These are phyloP conservation scores for Ormyrus labotus DNA, from an alignment of 2,888 invertebrate genomes.

Conservation along the genomic window DNA sequence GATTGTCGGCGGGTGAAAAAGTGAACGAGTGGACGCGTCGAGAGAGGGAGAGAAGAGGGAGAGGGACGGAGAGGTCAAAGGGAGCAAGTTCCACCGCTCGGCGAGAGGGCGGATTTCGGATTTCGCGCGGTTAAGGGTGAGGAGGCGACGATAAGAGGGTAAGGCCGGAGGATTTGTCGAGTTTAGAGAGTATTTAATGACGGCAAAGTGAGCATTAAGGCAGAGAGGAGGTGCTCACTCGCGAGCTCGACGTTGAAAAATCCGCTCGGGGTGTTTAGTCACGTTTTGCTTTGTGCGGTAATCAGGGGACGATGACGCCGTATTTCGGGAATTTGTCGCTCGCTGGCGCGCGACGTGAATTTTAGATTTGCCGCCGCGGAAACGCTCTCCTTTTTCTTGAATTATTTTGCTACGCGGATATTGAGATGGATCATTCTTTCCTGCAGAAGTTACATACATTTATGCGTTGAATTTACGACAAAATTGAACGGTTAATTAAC, in stretches of 20 bases:
- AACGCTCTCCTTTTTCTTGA: no score
- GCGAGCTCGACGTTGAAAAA: neutral
- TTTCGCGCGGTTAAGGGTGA: neutral
- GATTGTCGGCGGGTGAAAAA: neutral
- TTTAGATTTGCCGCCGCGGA: neutral
- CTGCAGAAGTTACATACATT: no score
- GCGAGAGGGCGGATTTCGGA: constrained; percentile 1
- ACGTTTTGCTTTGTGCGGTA: constrained; percentile 25
- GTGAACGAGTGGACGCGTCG: no score
- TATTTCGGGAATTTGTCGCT: neutral
- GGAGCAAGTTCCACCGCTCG: no score
- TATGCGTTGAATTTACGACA: no score
- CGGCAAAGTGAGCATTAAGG: neutral
- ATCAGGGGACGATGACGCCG: neutral
- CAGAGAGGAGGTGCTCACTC: neutral
- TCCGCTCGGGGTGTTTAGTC: constrained; percentile 1
- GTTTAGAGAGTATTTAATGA: constrained; percentile 13
- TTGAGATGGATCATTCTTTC: no score
- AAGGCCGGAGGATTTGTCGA: neutral
- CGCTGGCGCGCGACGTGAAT: neutral
- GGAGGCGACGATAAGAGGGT: neutral
- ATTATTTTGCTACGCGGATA: no score
- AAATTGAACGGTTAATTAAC: no score
- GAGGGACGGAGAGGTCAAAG: no score
- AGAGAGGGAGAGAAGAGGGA: no score